Conservation (phyloP, 2,888 invertebrate genomes). For the Zelleria hepariella region DNA sequence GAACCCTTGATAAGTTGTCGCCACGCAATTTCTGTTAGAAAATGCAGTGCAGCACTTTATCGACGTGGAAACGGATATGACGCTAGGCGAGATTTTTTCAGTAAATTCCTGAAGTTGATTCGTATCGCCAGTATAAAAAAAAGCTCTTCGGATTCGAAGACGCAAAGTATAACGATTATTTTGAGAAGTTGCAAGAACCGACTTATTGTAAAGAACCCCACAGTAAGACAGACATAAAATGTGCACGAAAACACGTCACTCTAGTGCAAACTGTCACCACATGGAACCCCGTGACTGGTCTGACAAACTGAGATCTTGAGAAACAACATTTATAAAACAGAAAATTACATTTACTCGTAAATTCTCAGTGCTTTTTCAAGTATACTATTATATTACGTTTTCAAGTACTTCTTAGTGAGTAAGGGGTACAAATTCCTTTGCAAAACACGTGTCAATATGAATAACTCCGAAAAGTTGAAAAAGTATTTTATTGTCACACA, state of each 20-base stretch:
- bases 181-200: constrained; percentile 21
- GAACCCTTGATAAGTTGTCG: no score
- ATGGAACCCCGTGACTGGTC: background rate
- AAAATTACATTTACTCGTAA: background rate
- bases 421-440: constrained; percentile 35
- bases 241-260: background rate
- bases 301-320: background rate
- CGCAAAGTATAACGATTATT: background rate
- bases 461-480: constrained; percentile 53
- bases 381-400: background rate
- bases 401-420: background rate
- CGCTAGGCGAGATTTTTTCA: no score
- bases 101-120: no score
- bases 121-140: no score
- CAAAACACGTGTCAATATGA: constrained; percentile 51
- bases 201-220: constrained; percentile 4
- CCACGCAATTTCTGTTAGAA: no score
- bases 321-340: background rate
- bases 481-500: constrained; percentile 63
- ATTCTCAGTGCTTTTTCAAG: background rate
- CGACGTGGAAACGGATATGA: no score
- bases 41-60: no score
- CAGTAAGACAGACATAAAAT: background rate
- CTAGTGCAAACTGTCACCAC: background rate
- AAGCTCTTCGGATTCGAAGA: background rate